Evolutionary conservation across 2,797 vertebrate genomes (phyloP).

Genomic region (Enteromius afrohamiltoni): DNA sequence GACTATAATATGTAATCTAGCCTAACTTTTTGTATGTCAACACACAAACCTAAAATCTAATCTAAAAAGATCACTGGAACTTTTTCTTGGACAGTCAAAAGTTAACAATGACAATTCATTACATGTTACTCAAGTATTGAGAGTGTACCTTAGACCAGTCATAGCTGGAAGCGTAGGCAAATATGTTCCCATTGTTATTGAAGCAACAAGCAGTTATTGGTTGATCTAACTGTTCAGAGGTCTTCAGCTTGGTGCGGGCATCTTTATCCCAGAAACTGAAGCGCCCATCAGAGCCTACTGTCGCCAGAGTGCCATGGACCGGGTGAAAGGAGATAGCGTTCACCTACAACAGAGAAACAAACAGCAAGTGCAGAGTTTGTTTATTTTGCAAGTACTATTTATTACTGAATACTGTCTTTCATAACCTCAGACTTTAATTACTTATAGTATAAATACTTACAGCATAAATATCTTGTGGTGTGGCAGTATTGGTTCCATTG

Average conservation of each 20-base stretch:
- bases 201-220: slow-evolving; percentile 96
- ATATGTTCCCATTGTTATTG: slow-evolving; percentile 97
- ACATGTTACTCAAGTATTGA: not conserved
- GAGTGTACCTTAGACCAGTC: slow-evolving; percentile 97
- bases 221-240: slow-evolving; percentile 95
- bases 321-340: slow-evolving; percentile 98
- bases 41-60: not conserved
- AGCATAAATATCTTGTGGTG: slow-evolving; percentile 98
- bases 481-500: slow-evolving; percentile 97
- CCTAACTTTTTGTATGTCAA: not conserved
- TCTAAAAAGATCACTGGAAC: not conserved
- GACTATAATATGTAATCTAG: not conserved
- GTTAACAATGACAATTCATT: not conserved
- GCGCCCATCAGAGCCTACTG: slow-evolving; percentile 95
- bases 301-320: slow-evolving; percentile 94
- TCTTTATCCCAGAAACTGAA: slow-evolving; percentile 99
- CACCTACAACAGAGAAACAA: slow-evolving; percentile 76
- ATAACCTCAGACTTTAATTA: not conserved
- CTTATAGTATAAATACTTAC: slow-evolving; percentile 73
- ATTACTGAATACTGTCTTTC: not conserved
- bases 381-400: not conserved
- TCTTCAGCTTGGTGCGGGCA: slow-evolving; percentile 97
- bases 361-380: not conserved
- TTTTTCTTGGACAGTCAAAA: not conserved
- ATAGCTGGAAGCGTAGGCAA: slow-evolving; percentile 96